Base-by-base conservation (phyloP, 2,888 invertebrate species). In the Heliconius ismenius region DNA sequence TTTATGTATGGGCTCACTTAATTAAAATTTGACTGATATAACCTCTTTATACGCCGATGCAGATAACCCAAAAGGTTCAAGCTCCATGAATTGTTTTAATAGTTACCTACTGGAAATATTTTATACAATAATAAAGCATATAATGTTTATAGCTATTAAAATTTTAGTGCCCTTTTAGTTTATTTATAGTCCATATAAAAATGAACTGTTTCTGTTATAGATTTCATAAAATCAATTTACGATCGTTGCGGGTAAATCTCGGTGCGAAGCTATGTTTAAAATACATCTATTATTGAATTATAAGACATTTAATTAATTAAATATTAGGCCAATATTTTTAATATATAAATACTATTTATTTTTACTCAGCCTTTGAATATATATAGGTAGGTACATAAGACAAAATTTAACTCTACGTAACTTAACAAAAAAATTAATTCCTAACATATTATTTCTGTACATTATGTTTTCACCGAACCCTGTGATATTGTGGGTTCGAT, bases 171-270 rank as follows among this genome's bases (percentile, higher is more conserved):
- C 72, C 54, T 72, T 60, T 72, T 72, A 72, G 58, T 58, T 72
- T 72, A 72, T 72, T 72, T 72, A 72, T 72, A 62, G 39, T 72
- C 36, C 24, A 72, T 36, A 72, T 72, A 72, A 72, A 60, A 72
- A 72, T 36, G 26, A 58, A 70, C 36, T 72, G 58, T 72, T 60
- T 62, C 72, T 72, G 60, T 72, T 72, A 60, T 62, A 60, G 60
- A 39, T 60, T 72, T 60, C 58, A 72, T 72, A 72, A 72, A 72
- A 72, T 62, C 60, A 62, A 60, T 72, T 72, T 60, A 72, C 60
- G 72, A 72, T 58, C 62, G 58, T 60, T 39, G 36, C 36, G 36
- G 32, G 24, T 72, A 39, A 72, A 72, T 60, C 60, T 60, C 24
- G 39, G 72, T 39, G 26, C 39, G 2, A 26, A 32, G 21, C 13